Evolutionary conservation across 2,113 vertebrate species (phyloP), one percentile per base, ranked within the genome.

Genomic region (Petrocephalus microphthalmus): DNA sequence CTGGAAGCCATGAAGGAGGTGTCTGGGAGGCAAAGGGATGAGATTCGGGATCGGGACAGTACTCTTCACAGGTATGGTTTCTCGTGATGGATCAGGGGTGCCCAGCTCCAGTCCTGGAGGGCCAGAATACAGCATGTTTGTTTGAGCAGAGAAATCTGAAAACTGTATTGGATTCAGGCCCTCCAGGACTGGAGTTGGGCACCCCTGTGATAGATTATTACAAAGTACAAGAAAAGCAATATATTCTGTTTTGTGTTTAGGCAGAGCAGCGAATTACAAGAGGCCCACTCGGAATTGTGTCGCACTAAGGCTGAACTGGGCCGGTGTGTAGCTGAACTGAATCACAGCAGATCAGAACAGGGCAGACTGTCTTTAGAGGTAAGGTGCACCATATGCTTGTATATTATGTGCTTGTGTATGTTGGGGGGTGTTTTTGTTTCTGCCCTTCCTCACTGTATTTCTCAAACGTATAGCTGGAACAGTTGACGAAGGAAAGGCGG

Each of bases 1-100:
- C 90, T 95, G 87, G 92, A 95, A 60, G 90, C 92, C 29, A 54
- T 95, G 90, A 95, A 91, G 88, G 93, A 94, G 84, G 71, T 88
- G 2, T 89, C 86, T 49, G 89, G 25, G 25, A 91, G 89, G 86
- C 89, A 93, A 87, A 90, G 92, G 86, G 93, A 94, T 37, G 93
- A 95, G 71, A 91, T 94, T 1, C 89, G 91, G 91, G 93, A 93
- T 78, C 92, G 90, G 90, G 93, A 94, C 81, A 56, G 85, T 33
- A 82, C 84, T n/a, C 71, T 94, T 37, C 93, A 89, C 91, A 94
- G 95, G 95, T 96, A 90, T 20, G 49, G 42, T 81, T 10, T 86
- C 29, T 5, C 47, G 42, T 52, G 8, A 45, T 49, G 3, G 45
- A 10, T 83, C 19, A 19, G 57, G 57, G 42, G 42, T 42, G 42